Base-by-base conservation (phyloP, 2,888 invertebrate species). In the Acronicta aceris region DNA sequence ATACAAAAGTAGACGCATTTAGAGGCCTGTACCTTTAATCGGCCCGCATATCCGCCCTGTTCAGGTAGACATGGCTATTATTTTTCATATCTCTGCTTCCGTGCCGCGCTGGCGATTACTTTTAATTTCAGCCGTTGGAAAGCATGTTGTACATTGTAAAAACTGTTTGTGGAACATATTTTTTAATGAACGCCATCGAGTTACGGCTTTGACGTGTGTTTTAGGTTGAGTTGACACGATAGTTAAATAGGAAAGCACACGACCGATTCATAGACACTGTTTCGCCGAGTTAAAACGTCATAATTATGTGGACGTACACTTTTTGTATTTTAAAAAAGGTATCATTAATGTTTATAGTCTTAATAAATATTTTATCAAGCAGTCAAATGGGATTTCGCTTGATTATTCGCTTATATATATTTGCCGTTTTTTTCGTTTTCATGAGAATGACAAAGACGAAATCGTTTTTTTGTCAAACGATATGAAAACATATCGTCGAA, bases 61-160 rank as follows among this genome's bases (percentile, higher is more conserved):
- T 58, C 78, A 81, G 82, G 81, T 83, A 84, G 81, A 82, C 79
- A 78, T 72, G 71, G 84, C 84, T 88, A 87, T 89, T 91, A 89
- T 90, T 91, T 88, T 88, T 88, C 89, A 91, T 91, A 90, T 90
- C 88, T 88, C 83, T 80, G 85, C 81, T 87, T 87, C 85, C 89
- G 86, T 84, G 81, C 82, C 83, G 79, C 81, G 78, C 78, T 80
- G 76, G 80, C 85, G 86, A 91, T 93, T 89, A 91, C 83, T 92
- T 92, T 92, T 92, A 92, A 91, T 91, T 88, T 84, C 84, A 82
- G 85, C 86, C 84, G 84, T 88, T 86, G 82, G 85, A 86, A 88
- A 84, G 80, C 87, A 83, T 87, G 88, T 88, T 83, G 81, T 83
- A 86, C 85, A 88, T 84, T 82, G 81, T 81, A 85, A 85, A 86